Evolutionary conservation across 1,140 invertebrate genomes (phyloP).

Genomic region (Ceratosolen solmsi): DNA sequence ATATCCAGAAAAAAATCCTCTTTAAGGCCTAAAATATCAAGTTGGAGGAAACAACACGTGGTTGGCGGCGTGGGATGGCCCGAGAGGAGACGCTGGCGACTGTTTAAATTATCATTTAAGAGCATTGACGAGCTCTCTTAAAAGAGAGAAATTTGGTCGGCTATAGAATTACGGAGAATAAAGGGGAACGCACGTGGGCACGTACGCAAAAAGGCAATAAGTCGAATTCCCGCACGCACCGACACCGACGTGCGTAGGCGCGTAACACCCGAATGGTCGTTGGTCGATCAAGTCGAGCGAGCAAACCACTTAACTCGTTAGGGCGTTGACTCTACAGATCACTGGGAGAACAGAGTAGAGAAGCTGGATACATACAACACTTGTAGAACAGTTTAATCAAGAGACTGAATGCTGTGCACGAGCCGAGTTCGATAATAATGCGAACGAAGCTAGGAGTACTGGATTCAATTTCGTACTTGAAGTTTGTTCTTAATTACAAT

Average conservation of each 20-base stretch:
- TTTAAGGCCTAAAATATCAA: no score
- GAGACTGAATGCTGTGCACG: background rate
- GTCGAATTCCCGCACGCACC: background rate
- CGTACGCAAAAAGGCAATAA: background rate
- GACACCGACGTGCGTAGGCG: background rate
- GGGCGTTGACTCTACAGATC: slow-evolving; percentile 37
- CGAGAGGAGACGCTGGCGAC: no score
- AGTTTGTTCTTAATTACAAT: slow-evolving; percentile 7
- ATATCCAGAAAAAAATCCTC: no score
- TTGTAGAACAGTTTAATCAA: background rate
- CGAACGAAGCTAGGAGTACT: background rate
- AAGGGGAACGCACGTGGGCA: background rate
- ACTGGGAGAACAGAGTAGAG: background rate
- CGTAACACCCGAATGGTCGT: background rate
- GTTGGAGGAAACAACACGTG: no score
- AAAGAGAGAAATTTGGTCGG: no score
- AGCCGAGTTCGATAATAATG: background rate
- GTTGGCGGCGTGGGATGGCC: background rate
- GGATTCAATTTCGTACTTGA: background rate
- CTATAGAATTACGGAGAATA: background rate
- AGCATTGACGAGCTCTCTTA: no score
- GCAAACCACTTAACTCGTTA: slow-evolving; percentile 49
- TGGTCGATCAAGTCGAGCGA: slow-evolving; percentile 35
- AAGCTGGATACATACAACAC: slow-evolving; percentile 3
- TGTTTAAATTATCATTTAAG: no score